Evolutionary conservation across 2,113 vertebrate genomes (phyloP).

Genomic region (Tychaedon coryphoeus): DNA sequence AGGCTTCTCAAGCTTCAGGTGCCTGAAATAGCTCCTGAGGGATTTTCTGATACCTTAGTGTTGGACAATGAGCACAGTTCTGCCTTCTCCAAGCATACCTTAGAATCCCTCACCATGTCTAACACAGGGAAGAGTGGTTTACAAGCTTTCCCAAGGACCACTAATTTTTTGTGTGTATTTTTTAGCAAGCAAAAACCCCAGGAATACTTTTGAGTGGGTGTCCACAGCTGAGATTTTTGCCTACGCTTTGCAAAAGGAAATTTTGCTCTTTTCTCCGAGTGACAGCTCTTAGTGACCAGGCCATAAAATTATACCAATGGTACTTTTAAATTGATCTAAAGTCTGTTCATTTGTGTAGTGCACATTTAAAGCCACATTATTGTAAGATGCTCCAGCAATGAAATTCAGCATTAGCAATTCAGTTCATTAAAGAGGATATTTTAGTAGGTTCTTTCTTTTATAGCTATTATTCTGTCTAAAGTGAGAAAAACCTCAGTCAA

Average conservation of each 20-base stretch:
- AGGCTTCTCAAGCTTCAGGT: background rate
- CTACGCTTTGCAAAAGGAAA: background rate
- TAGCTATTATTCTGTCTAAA: conserved; percentile 25
- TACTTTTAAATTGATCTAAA: conserved; percentile 49
- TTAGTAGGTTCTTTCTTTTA: conserved; percentile 41
- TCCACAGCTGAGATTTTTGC: background rate
- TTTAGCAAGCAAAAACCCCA: background rate
- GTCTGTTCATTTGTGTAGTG: conserved; percentile 29
- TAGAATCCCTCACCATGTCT: background rate
- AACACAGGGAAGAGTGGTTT: background rate
- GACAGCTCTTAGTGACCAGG: conserved; percentile 15
- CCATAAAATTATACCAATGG: conserved; percentile 32
- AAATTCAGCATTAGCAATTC: conserved; percentile 46
- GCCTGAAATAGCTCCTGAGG: background rate
- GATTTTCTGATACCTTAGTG: background rate
- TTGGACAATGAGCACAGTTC: background rate
- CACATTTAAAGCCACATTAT: conserved; percentile 44
- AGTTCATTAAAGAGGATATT: conserved; percentile 54
- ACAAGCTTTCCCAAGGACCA: background rate
- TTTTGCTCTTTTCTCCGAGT: conserved; percentile 5
- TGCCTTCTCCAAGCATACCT: background rate
- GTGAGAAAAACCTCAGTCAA: conserved; percentile 32
- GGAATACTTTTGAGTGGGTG: background rate
- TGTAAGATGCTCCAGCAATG: conserved; percentile 33
- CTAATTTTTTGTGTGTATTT: background rate